A percentile compares a stretch with the other conserved stretches of the same genome.
These are phyloP conservation scores for Ectemnius lituratus DNA, from an alignment of 2,888 invertebrate species.

Conservation along the genomic window DNA sequence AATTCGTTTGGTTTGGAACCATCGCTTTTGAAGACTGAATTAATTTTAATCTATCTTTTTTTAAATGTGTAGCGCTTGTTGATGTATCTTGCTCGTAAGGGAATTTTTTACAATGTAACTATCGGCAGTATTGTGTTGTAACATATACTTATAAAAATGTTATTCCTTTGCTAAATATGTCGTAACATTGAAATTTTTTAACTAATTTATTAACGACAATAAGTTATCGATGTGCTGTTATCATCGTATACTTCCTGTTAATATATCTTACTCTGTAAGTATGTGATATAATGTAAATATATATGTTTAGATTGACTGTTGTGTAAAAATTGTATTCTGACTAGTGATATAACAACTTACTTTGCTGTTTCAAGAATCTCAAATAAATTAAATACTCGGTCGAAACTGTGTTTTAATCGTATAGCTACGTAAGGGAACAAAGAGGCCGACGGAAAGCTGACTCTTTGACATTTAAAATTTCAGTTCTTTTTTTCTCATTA, in stretches of 20 bases:
- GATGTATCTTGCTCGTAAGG: no score
- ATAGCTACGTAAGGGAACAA: no score
- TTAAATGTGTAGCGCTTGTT: not conserved
- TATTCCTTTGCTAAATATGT: no score
- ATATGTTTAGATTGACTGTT: conserved; percentile 41
- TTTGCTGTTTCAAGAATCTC: no score
- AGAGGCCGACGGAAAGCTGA: no score
- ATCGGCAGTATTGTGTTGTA: conserved; percentile 3
- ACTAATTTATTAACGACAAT: conserved; percentile 32
- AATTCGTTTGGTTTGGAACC: conserved; percentile 19
- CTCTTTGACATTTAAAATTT: no score
- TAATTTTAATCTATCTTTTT: conserved; percentile 35
- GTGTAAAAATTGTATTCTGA: conserved; percentile 26
- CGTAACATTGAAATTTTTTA: no score
- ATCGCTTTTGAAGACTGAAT: conserved; percentile 44
- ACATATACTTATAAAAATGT: not conserved
- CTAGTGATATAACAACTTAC: no score
- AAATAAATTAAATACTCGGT: conserved; percentile 43
- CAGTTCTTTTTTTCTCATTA: no score
- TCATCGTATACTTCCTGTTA: conserved; percentile 23
- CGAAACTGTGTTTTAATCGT: no score
- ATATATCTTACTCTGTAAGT: conserved; percentile 32
- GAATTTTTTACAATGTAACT: no score
- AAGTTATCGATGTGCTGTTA: conserved; percentile 18
- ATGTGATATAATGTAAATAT: conserved; percentile 57